phyloP scores from a whole-genome alignment of 2,888 invertebrate species.

The Catocala nupta region DNA sequence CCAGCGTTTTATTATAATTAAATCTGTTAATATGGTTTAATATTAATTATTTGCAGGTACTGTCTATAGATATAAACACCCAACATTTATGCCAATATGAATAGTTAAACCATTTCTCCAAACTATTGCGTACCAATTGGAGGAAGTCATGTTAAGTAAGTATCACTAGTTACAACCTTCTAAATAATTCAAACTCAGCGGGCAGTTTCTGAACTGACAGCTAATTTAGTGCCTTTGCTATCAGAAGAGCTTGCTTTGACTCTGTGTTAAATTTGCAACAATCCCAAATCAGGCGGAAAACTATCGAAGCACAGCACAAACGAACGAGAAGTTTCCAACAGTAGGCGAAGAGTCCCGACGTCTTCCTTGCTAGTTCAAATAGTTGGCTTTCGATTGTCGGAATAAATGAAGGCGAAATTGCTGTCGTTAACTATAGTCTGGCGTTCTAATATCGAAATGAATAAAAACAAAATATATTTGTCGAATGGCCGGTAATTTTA shows the following conservation, averaged over 20 bases:
- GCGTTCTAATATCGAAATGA: too few relatives aligned
- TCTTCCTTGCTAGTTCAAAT: constrained; percentile 60
- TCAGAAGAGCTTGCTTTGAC: constrained; percentile 71
- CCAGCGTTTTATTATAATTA: too few relatives aligned
- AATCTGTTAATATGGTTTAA: too few relatives aligned
- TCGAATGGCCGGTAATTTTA: too few relatives aligned
- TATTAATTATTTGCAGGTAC: too few relatives aligned
- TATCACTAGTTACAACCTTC: constrained; percentile 36
- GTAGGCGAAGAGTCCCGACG: constrained; percentile 60
- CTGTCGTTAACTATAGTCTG: constrained; percentile 16
- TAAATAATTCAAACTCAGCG: constrained; percentile 49
- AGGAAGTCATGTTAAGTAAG: constrained; percentile 26
- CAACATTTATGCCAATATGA: constrained; percentile 4
- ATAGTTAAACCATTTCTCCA: constrained; percentile 14
- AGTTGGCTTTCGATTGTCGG: constrained; percentile 46
- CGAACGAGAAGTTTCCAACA: constrained; percentile 73
- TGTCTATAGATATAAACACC: too few relatives aligned
- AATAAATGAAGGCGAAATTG: constrained; percentile 44
- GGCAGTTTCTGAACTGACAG: constrained; percentile 60
- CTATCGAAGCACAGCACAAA: constrained; percentile 71
- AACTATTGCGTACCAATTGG: constrained; percentile 25
- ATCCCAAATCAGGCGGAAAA: constrained; percentile 79
- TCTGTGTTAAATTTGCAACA: constrained; percentile 77
- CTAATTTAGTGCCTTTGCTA: constrained; percentile 74
- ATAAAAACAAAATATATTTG: too few relatives aligned